Conservation (phyloP, 2,113 vertebrate genomes). For the Thalassoma bifasciatum region DNA sequence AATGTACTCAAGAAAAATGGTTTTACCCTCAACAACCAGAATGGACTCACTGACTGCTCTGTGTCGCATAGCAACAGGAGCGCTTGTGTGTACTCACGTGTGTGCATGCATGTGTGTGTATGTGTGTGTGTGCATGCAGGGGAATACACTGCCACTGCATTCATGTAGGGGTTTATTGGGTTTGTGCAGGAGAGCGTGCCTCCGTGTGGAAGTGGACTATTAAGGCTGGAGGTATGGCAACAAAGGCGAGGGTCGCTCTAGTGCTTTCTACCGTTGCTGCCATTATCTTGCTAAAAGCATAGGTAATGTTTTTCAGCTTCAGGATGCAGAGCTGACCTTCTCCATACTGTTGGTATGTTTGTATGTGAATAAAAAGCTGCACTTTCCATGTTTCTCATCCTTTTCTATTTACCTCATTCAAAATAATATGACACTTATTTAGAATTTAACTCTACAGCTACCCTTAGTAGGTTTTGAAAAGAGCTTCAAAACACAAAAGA, state of each 20-base stretch:
- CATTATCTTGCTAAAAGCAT: conserved; percentile 7
- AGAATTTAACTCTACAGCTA: too few species aligned
- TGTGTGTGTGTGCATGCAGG: background rate
- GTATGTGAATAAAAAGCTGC: background rate
- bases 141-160: conserved; percentile 7
- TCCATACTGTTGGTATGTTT: background rate
- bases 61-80: conserved; percentile 81
- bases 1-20: conserved; percentile 39
- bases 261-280: conserved; percentile 1
- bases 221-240: conserved; percentile 18
- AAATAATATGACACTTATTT: too few species aligned
- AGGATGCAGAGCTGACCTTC: background rate
- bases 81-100: background rate
- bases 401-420: background rate
- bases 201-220: conserved; percentile 31
- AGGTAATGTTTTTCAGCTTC: background rate
- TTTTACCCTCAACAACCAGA: conserved; percentile 50
- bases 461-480: too few species aligned
- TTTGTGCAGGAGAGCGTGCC: conserved; percentile 18
- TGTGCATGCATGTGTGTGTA: background rate
- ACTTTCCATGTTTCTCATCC: background rate
- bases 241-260: conserved; percentile 7
- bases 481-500: too few species aligned
- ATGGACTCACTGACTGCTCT: conserved; percentile 49
- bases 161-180: conserved; percentile 13